These are phyloP conservation scores for Drosophila kambysellisi DNA, from an alignment of 2,888 invertebrate species.

Conservation along the genomic window DNA sequence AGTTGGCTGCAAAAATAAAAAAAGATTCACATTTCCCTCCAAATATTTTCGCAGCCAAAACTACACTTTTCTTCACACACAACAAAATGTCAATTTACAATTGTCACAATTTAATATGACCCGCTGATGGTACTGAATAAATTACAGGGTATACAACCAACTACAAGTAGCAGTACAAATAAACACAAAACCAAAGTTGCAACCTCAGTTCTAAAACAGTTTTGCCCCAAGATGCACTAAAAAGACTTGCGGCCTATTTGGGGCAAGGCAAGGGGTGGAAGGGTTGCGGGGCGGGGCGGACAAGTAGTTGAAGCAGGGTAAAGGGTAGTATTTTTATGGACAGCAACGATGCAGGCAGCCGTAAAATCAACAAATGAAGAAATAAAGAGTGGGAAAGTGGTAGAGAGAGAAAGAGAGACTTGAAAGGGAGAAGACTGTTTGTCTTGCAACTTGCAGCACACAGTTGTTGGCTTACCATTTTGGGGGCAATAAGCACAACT, in stretches of 20 bases:
- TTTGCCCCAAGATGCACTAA: slow-evolving; percentile 48
- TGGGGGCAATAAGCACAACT: neutral
- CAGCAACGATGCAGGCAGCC: slow-evolving; percentile 43
- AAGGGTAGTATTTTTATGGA: slow-evolving; percentile 47
- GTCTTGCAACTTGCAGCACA: neutral
- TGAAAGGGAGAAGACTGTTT: neutral
- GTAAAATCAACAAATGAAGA: slow-evolving; percentile 46
- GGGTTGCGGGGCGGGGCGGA: too few species aligned
- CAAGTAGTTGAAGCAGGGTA: neutral
- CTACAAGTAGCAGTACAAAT: slow-evolving; percentile 31
- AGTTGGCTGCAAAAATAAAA: neutral
- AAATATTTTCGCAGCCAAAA: neutral
- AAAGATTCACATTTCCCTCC: neutral
- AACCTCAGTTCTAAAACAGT: slow-evolving; percentile 45
- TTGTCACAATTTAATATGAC: neutral
- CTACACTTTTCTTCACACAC: neutral
- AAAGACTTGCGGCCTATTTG: slow-evolving; percentile 52
- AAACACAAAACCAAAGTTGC: slow-evolving; percentile 44
- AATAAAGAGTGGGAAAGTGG: neutral
- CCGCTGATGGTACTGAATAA: fast-evolving
- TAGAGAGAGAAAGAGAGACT: neutral
- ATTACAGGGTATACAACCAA: slow-evolving; percentile 33
- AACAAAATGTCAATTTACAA: neutral
- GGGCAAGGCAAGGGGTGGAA: too few species aligned
- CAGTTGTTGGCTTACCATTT: slow-evolving; percentile 28